phyloP scores from a whole-genome alignment of 2,113 vertebrate genomes.

The Corapipo altera region DNA sequence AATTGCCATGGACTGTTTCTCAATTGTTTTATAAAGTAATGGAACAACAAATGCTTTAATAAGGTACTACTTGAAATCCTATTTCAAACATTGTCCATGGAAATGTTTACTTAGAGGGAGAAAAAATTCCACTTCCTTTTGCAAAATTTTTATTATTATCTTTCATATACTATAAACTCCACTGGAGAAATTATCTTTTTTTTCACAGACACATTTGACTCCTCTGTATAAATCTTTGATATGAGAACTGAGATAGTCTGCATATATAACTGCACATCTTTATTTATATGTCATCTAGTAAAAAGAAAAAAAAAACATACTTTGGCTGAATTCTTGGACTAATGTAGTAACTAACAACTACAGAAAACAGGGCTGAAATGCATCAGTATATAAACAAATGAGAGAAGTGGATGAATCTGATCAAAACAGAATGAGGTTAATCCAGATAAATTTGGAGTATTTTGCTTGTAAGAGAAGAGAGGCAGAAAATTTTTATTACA shows the following conservation, averaged over 20 bases:
- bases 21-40: background rate
- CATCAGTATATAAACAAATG: background rate
- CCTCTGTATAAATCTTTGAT: background rate
- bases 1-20: background rate
- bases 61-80: background rate
- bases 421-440: background rate
- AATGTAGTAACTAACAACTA: background rate
- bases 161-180: accelerated
- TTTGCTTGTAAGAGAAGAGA: background rate
- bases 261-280: background rate
- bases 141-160: background rate
- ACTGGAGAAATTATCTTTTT: background rate
- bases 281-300: background rate
- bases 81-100: background rate
- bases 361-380: background rate
- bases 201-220: background rate
- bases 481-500: background rate
- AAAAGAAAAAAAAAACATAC: background rate
- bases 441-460: background rate
- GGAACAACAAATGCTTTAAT: background rate
- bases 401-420: background rate
- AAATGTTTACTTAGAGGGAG: background rate
- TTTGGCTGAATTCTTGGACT: background rate
- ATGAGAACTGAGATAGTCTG: background rate
- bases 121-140: background rate